Evolutionary conservation across 2,888 invertebrate genomes (phyloP).

Genomic region (Cylindroiulus punctatus): DNA sequence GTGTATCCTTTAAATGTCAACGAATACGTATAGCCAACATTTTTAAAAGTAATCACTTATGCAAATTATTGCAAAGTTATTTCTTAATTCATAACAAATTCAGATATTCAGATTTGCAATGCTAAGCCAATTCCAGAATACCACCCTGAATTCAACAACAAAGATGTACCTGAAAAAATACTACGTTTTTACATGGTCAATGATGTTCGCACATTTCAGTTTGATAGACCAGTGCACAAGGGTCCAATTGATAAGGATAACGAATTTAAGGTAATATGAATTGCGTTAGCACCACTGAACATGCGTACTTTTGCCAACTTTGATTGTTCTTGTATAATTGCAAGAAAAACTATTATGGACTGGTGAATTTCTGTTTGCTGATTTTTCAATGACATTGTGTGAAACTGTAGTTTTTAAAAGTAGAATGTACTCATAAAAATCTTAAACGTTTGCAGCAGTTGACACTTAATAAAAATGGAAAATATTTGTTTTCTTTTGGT

Average conservation of each 20-base stretch:
- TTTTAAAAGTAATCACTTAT: too few species aligned
- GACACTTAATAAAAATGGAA: too few species aligned
- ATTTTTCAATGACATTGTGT: too few species aligned
- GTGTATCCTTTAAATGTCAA: conserved; percentile 69
- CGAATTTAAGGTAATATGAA: conserved; percentile 78
- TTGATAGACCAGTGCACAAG: conserved; percentile 88
- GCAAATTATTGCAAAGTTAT: neutral
- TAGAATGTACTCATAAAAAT: too few species aligned
- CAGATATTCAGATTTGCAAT: conserved; percentile 92
- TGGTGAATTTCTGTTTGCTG: too few species aligned
- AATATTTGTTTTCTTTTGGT: conserved; percentile 62
- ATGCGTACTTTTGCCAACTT: too few species aligned
- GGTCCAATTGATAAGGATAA: conserved; percentile 92
- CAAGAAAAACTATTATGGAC: too few species aligned
- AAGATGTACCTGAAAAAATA: conserved; percentile 85
- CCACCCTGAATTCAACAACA: conserved; percentile 69
- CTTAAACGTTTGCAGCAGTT: too few species aligned
- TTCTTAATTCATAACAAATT: conserved; percentile 6
- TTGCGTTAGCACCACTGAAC: neutral
- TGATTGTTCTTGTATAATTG: too few species aligned
- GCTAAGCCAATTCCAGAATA: conserved; percentile 86
- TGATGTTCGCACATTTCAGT: conserved; percentile 88
- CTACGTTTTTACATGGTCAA: conserved; percentile 90
- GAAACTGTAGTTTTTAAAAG: too few species aligned
- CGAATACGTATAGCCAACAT: neutral